These are phyloP conservation scores for Leuciscus idus DNA, from an alignment of 2,113 vertebrate genomes.

Conservation along the genomic window DNA sequence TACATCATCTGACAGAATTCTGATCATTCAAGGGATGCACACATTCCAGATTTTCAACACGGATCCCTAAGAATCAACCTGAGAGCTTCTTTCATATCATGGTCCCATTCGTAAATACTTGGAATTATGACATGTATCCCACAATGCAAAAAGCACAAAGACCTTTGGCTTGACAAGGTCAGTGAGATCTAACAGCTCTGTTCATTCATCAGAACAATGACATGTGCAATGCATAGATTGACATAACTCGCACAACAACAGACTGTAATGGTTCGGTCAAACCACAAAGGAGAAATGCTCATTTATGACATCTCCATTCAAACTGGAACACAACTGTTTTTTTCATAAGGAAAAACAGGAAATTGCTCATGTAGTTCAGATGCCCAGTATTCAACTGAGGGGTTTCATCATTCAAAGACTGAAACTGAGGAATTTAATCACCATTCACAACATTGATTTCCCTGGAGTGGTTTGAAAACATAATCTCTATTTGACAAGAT, in stretches of 20 bases:
- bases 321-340: background rate
- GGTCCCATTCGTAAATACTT: background rate
- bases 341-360: background rate
- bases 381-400: background rate
- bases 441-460: background rate
- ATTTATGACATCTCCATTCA: background rate
- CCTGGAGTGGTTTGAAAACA: background rate
- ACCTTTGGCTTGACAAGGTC: background rate
- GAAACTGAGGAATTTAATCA: background rate
- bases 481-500: background rate
- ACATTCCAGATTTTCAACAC: slow-evolving; percentile 3
- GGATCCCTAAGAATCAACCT: background rate
- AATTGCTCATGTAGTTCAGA: background rate
- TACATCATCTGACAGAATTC: background rate
- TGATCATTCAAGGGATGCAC: slow-evolving; percentile 5
- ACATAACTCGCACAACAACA: background rate
- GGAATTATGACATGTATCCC: background rate
- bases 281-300: slow-evolving; percentile 19
- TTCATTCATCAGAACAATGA: slow-evolving; percentile 16
- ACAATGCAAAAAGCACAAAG: slow-evolving; percentile 18
- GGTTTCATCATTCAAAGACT: background rate
- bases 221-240: background rate
- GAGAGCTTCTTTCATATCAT: background rate
- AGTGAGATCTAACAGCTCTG: slow-evolving; percentile 9
- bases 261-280: background rate